Conservation (phyloP, 2,113 vertebrate genomes). For the Ardeotis arabs region DNA sequence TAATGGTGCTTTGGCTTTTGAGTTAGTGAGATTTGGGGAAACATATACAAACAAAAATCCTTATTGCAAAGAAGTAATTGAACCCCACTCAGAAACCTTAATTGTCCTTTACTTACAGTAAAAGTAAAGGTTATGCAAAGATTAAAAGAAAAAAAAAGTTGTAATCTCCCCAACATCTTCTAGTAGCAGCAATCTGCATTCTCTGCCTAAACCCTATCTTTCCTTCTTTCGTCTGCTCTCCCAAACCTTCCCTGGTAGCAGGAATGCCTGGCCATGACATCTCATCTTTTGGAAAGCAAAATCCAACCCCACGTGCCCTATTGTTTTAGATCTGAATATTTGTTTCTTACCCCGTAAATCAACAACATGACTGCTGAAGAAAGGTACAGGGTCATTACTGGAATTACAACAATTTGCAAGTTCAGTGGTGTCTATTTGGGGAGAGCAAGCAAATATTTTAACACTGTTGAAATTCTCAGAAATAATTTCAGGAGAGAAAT, state of each 20-base stretch:
- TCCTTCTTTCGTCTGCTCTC: not conserved
- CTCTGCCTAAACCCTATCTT: not conserved
- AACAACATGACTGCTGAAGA: not conserved
- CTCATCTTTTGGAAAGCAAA: not conserved
- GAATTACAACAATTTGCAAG: not conserved
- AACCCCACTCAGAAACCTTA: not conserved
- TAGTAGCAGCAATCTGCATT: not conserved
- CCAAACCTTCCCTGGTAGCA: not conserved
- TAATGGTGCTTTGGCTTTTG: not conserved
- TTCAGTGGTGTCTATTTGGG: slow-evolving; percentile 26
- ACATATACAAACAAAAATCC: not conserved
- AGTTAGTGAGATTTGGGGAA: not conserved
- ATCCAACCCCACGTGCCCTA: not conserved
- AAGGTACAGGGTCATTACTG: not conserved
- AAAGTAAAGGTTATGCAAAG: not conserved
- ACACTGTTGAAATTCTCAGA: slow-evolving; percentile 8
- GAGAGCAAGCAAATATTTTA: slow-evolving; percentile 44
- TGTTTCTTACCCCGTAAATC: not conserved
- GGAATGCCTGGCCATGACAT: not conserved
- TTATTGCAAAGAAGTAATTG: not conserved
- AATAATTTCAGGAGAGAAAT: slow-evolving; percentile 46
- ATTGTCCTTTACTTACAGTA: not conserved
- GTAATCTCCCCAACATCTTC: not conserved
- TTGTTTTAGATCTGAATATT: not conserved
- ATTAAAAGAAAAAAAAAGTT: not conserved